phyloP scores from a whole-genome alignment of 2,113 vertebrate genomes.

The Rallus limicola region DNA sequence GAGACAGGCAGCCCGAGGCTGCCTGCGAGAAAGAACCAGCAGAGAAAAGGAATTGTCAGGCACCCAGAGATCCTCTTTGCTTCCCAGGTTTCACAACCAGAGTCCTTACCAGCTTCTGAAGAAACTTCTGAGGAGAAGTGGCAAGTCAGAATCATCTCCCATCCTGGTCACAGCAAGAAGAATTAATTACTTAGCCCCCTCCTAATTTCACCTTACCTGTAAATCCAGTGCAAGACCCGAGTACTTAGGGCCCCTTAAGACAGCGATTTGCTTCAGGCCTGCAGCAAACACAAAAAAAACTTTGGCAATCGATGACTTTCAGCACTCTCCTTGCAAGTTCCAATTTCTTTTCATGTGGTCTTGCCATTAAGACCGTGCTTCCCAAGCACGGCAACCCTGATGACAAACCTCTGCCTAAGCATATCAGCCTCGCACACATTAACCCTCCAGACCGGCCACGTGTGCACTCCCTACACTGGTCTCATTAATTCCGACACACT shows the following conservation, averaged over 20 bases:
- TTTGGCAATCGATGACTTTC: not conserved
- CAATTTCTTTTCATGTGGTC: not conserved
- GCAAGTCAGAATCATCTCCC: conserved; percentile 64
- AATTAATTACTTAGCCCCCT: conserved; percentile 56
- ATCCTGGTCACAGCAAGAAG: conserved; percentile 62
- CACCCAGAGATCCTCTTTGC: conserved; percentile 76
- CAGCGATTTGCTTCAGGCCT: conserved; percentile 29
- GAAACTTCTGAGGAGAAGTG: conserved; percentile 70
- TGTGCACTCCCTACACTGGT: not conserved
- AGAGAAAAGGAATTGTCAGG: conserved; percentile 78
- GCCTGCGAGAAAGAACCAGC: conserved; percentile 80
- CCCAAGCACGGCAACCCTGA: not conserved
- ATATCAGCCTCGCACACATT: not conserved
- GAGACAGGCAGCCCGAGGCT: conserved; percentile 85
- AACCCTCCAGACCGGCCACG: not conserved
- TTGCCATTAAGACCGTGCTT: not conserved
- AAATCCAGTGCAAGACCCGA: conserved; percentile 32
- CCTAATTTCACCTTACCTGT: conserved; percentile 30
- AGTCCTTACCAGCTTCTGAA: conserved; percentile 70
- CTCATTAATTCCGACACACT: not conserved
- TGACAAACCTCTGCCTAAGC: not conserved
- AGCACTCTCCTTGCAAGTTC: not conserved
- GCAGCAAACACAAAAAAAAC: not conserved
- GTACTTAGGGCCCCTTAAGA: conserved; percentile 21
- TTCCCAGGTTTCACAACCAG: conserved; percentile 71